Evolutionary conservation across 2,113 vertebrate genomes (phyloP), one percentile per base, ranked within the genome.

Genomic region (Oreochromis niloticus): DNA sequence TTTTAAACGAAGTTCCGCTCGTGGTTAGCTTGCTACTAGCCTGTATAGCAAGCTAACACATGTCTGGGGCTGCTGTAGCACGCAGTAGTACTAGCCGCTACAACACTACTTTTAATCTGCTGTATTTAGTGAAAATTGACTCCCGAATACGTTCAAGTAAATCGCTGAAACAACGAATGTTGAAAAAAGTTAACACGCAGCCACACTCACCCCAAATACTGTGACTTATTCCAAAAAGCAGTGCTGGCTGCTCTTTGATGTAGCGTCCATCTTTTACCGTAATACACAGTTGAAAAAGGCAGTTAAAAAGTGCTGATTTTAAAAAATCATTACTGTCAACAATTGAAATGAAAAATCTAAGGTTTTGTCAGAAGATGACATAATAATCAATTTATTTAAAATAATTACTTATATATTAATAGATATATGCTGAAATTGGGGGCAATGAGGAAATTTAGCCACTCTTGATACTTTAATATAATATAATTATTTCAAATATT

Each of bases 251-350:
- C 39, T 54, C 16, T 24, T 3, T 9, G 7, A 46, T 16, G 83
- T 4, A 19, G 63, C 89, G 61, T 55, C 92, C 92, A 95, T 93
- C 50, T 87, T 94, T 88, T 92, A 94, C 94, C 94, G 92, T 94
- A 95, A 7, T 80, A 6, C 4, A 6, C 0, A 1, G 19, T 10
- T 16, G 11, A 82, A 81, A 73, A 9, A 2, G 16, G 90, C 81
- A 86, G 5, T 19, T 19, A 32, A 32, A 83, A 54, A 82, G 43
- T 82, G 43, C 56, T n/a, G 10, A 46, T 43, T 24, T 4, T 0
- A 5, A 41, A 27, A 71, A 71, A 9, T 12, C 14, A 30, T 7
- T 48, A 46, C 24, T 48, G 71, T 78, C 71, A 78, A 7, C 24
- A 75, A 8, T 7, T 50, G 24, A 78, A 50, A 50, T 32, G 24